Evolutionary conservation across 2,888 invertebrate species (phyloP).

Genomic region (Periphyllus acericola): DNA sequence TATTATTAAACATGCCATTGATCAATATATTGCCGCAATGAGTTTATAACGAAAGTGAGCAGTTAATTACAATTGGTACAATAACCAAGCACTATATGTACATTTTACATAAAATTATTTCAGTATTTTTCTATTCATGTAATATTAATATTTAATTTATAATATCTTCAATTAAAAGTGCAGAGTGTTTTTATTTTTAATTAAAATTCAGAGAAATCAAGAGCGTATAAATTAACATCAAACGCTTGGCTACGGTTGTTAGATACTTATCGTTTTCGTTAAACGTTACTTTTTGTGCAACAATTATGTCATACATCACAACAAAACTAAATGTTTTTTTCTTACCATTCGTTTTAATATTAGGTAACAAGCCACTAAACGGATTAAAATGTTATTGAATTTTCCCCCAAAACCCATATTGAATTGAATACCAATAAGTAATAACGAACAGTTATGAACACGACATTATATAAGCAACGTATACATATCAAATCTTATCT

Average conservation of each 20-base stretch:
- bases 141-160: constrained; percentile 12
- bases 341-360: constrained; percentile 10
- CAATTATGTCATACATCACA: constrained; percentile 36
- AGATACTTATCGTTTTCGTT: constrained; percentile 25
- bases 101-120: too few species aligned
- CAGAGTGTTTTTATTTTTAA: neutral
- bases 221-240: constrained; percentile 9
- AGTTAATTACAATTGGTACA: too few species aligned
- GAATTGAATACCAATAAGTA: too few species aligned
- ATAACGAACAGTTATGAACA: too few species aligned
- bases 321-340: constrained; percentile 17
- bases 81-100: too few species aligned
- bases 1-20: too few species aligned
- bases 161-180: constrained; percentile 10
- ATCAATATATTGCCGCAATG: too few species aligned
- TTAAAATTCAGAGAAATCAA: constrained; percentile 48
- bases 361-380: constrained; percentile 26
- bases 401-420: too few species aligned
- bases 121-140: neutral
- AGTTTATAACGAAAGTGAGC: neutral
- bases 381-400: neutral
- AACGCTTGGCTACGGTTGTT: constrained; percentile 17
- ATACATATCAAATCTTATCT: neutral
- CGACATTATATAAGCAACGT: neutral
- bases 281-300: constrained; percentile 39